Evolutionary conservation across 2,888 invertebrate species (phyloP).

Genomic region (Xestia ashworthii): DNA sequence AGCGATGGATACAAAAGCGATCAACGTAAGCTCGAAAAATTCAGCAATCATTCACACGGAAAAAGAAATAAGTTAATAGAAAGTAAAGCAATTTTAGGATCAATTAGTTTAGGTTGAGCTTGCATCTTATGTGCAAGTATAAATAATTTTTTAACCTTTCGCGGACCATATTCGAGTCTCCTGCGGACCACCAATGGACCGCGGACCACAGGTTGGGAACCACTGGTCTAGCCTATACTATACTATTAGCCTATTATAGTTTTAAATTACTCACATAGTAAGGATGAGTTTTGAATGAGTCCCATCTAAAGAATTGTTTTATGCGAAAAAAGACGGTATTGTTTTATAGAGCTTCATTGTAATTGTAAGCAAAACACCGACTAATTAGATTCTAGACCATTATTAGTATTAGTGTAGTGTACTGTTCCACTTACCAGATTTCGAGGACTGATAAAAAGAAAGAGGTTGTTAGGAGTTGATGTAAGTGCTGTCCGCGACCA

Average conservation of each 20-base stretch:
- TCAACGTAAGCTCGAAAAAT: too few relatives aligned
- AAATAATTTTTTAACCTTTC: too few relatives aligned
- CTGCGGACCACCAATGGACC: too few relatives aligned
- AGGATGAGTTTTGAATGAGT: constrained; percentile 9
- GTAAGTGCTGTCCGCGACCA: constrained; percentile 5
- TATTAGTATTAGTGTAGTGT: background rate
- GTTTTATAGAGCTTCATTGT: constrained; percentile 4
- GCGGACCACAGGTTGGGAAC: too few relatives aligned
- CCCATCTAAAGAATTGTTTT: background rate
- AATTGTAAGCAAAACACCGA: background rate
- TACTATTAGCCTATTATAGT: background rate
- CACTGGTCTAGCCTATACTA: too few relatives aligned
- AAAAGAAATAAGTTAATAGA: too few relatives aligned
- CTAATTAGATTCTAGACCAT: constrained; percentile 3
- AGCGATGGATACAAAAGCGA: too few relatives aligned
- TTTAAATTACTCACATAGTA: constrained; percentile 3
- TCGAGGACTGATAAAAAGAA: constrained; percentile 12
- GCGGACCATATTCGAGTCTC: too few relatives aligned
- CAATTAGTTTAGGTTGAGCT: too few relatives aligned
- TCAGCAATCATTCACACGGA: too few relatives aligned
- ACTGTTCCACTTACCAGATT: constrained; percentile 15
- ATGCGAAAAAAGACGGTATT: background rate
- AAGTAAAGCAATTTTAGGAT: too few relatives aligned
- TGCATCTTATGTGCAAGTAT: too few relatives aligned
- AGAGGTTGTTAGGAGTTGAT: constrained; percentile 18